Conservation (phyloP, 2,797 vertebrate species). For the Gymnothorax reevesii region DNA sequence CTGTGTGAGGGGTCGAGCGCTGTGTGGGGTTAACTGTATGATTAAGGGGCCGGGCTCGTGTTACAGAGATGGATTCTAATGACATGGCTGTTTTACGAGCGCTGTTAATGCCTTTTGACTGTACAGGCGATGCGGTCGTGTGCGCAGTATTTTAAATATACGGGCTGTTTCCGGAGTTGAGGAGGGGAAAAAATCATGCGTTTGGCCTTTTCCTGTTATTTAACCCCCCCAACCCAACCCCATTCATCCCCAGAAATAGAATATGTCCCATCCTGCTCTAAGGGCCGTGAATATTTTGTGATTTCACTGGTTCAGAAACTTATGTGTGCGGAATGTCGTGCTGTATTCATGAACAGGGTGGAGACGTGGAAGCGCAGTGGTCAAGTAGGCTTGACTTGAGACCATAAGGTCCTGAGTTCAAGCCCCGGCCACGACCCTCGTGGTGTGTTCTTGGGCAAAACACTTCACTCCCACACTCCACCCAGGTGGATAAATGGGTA, state of each 20-base stretch:
- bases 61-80: not conserved
- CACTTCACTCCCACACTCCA: too few species aligned
- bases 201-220: not conserved
- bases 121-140: not conserved
- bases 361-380: too few species aligned
- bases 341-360: not conserved
- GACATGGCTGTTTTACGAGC: not conserved
- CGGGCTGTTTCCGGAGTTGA: not conserved
- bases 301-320: not conserved
- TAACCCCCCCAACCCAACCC: not conserved
- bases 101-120: not conserved
- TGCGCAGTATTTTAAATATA: not conserved
- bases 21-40: not conserved
- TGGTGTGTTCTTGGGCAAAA: too few species aligned
- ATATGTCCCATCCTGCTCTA: not conserved
- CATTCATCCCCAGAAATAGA: not conserved
- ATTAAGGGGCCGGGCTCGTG: not conserved
- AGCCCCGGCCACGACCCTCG: too few species aligned
- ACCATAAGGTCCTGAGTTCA: too few species aligned
- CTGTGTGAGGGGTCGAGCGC: not conserved
- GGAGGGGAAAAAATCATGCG: not conserved
- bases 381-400: too few species aligned
- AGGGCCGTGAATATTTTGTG: too few species aligned
- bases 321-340: not conserved
- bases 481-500: too few species aligned